A percentile compares a stretch with the other conserved stretches of the same genome.
phyloP scores from a whole-genome alignment of 2,113 vertebrate species.

The Colius striatus region DNA sequence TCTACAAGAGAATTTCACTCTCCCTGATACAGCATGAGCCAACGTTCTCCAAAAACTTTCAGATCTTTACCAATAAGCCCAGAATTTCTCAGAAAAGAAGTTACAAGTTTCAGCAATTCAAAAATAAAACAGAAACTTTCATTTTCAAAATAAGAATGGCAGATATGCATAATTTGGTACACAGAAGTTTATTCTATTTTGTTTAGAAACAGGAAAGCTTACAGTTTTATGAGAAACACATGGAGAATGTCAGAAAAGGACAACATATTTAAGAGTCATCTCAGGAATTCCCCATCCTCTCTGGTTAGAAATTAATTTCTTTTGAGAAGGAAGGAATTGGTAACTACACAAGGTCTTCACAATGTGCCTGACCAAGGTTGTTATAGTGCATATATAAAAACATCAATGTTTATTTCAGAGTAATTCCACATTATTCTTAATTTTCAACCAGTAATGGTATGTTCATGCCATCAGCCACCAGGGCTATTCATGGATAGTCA shows the following conservation, averaged over 20 bases:
- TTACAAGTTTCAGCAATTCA: neutral
- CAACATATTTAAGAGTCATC: neutral
- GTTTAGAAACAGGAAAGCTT: neutral
- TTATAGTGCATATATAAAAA: neutral
- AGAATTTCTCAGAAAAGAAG: neutral
- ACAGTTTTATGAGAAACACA: neutral
- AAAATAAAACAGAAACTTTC: neutral
- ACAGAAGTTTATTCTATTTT: neutral
- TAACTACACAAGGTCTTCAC: neutral
- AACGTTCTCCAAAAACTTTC: neutral
- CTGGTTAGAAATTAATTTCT: neutral
- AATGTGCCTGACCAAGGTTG: neutral
- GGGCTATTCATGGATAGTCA: neutral
- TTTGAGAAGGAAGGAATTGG: neutral
- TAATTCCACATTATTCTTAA: neutral
- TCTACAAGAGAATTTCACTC: neutral
- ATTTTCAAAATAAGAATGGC: neutral
- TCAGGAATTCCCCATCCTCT: neutral
- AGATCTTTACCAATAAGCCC: neutral
- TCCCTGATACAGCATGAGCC: neutral
- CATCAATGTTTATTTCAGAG: neutral
- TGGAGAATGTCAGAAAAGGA: rapidly evolving
- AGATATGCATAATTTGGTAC: neutral
- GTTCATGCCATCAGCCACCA: neutral
- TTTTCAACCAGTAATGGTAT: neutral